Evolutionary conservation across 2,888 invertebrate species (phyloP).

Genomic region (Dasysyrphus albostriatus): DNA sequence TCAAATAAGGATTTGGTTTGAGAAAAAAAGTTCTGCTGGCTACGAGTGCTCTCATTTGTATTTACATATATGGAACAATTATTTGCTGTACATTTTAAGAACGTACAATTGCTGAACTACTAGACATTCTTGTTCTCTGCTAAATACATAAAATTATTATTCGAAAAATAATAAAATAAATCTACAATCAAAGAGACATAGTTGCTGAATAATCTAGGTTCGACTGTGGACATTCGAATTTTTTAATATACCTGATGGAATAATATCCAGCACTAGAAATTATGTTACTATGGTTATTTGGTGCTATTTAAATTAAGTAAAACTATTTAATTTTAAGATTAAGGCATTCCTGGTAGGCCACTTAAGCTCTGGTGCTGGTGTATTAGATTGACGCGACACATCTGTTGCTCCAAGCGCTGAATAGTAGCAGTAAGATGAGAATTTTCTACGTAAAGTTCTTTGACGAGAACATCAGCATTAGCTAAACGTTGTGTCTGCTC

Average conservation of each 20-base stretch:
- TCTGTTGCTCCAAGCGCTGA: slow-evolving; percentile 83
- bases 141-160: slow-evolving; percentile 21
- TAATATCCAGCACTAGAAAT: slow-evolving; percentile 61
- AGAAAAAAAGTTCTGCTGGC: slow-evolving; percentile 18
- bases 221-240: slow-evolving; percentile 47
- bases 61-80: slow-evolving; percentile 49
- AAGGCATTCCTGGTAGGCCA: slow-evolving; percentile 80
- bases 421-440: slow-evolving; percentile 89
- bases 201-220: slow-evolving; percentile 42
- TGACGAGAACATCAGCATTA: slow-evolving; percentile 90
- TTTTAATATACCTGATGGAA: slow-evolving; percentile 65
- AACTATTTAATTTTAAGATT: slow-evolving; percentile 66
- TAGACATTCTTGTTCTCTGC: background rate
- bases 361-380: slow-evolving; percentile 81
- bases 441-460: slow-evolving; percentile 94
- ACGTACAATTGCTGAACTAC: slow-evolving; percentile 42
- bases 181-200: slow-evolving; percentile 9
- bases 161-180: slow-evolving; percentile 18
- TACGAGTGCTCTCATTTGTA: slow-evolving; percentile 28
- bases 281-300: slow-evolving; percentile 62
- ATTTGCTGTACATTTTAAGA: slow-evolving; percentile 47
- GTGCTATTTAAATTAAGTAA: slow-evolving; percentile 55
- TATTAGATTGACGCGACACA: slow-evolving; percentile 81
- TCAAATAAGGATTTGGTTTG: slow-evolving; percentile 14
- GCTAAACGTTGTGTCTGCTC: slow-evolving; percentile 88